phyloP scores from a whole-genome alignment of 2,888 invertebrate species.

The Odontocerum albicorne region DNA sequence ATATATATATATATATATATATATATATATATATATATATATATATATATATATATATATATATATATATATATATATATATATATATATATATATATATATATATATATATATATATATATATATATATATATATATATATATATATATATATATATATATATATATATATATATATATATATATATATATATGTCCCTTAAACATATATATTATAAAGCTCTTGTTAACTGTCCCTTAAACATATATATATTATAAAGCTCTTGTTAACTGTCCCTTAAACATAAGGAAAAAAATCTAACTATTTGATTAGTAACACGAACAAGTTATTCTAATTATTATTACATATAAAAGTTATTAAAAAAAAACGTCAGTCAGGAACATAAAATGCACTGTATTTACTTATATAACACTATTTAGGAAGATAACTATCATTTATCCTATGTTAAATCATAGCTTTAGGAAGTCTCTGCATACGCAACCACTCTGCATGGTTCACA shows the following conservation, averaged over 20 bases:
- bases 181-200: not conserved
- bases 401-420: too few relatives aligned
- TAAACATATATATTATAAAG: slow-evolving; percentile 12
- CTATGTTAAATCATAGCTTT: too few relatives aligned
- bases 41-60: not conserved
- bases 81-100: not conserved
- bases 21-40: not conserved
- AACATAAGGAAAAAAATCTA: too few relatives aligned
- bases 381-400: too few relatives aligned
- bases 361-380: too few relatives aligned
- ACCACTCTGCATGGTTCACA: too few relatives aligned
- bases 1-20: not conserved
- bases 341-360: too few relatives aligned
- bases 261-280: not conserved
- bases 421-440: too few relatives aligned
- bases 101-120: not conserved
- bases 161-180: not conserved
- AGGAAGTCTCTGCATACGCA: too few relatives aligned
- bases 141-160: not conserved
- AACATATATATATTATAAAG: not conserved
- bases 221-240: not conserved
- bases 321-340: too few relatives aligned
- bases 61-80: not conserved
- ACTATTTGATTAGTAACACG: too few relatives aligned
- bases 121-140: not conserved